Conservation (phyloP, 2,797 vertebrate species). For the Enteromius fasciolatus region DNA sequence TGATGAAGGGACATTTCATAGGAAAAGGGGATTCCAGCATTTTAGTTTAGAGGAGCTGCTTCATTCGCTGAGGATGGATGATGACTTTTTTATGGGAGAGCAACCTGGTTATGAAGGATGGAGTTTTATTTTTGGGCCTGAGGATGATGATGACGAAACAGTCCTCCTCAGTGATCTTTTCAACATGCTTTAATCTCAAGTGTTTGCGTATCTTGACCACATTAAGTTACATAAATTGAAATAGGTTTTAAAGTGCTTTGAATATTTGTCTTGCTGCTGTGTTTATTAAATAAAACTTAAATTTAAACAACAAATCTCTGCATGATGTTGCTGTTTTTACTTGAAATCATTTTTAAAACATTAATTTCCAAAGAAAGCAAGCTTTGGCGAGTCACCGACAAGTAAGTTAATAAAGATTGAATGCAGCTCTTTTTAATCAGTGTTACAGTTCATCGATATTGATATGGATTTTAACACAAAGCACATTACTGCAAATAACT, state of each 20-base stretch:
- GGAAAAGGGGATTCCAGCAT: constrained; percentile 26
- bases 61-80: constrained; percentile 43
- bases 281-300: constrained; percentile 8
- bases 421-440: not conserved
- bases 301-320: not conserved
- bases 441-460: not conserved
- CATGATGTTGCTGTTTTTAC: not conserved
- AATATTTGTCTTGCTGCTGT: not conserved
- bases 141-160: constrained; percentile 23
- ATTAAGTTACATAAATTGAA: not conserved
- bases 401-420: not conserved
- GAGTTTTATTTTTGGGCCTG: constrained; percentile 44
- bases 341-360: not conserved
- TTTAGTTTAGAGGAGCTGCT: constrained; percentile 45
- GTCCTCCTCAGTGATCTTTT: constrained; percentile 45
- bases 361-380: not conserved
- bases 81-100: constrained; percentile 39
- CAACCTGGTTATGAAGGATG: constrained; percentile 38
- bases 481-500: not conserved
- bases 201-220: not conserved
- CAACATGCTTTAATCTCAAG: constrained; percentile 40
- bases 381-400: not conserved
- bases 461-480: not conserved
- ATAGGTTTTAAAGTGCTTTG: not conserved
- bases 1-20: not conserved